Percentiles rank a stretch among this genome's conserved stretches.
Evolutionary conservation across 53 echinoderm and acorn worm species (phyloP).

Genomic region (Actinopyga echinites): DNA sequence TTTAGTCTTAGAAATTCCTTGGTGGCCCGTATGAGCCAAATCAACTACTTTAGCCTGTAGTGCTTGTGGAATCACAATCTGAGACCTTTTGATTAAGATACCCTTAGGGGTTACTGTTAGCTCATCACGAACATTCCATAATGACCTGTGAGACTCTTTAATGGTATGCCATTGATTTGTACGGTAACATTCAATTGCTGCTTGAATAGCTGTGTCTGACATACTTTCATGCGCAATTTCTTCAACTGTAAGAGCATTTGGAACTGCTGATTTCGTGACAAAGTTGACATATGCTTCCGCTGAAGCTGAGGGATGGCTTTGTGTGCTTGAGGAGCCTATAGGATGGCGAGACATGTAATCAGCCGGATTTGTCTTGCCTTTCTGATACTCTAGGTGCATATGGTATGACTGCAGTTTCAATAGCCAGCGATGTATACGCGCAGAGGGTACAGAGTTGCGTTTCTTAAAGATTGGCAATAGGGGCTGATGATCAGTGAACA

Average conservation of each 20-base stretch:
- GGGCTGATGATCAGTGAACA: constrained; percentile 59
- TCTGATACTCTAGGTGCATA: constrained; percentile 53
- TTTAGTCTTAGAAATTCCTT: too few species aligned
- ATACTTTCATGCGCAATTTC: not conserved
- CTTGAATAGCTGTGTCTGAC: not conserved
- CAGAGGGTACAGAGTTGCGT: constrained; percentile 52
- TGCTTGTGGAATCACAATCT: not conserved
- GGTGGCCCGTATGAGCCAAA: not conserved
- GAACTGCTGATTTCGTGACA: not conserved
- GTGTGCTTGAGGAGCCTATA: too few species aligned
- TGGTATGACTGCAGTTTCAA: constrained; percentile 65
- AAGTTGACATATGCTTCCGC: too few species aligned
- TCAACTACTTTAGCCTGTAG: not conserved
- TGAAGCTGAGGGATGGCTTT: too few species aligned
- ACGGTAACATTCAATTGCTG: not conserved
- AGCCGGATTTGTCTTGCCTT: constrained; percentile 65
- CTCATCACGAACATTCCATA: not conserved
- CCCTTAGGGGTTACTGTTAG: not conserved
- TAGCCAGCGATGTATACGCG: constrained; percentile 58
- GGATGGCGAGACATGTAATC: constrained; percentile 70
- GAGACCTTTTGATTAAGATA: too few species aligned
- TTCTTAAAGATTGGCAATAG: constrained; percentile 56
- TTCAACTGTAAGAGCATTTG: not conserved
- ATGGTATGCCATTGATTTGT: not conserved
- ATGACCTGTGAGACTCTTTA: not conserved